phyloP scores from a whole-genome alignment of 2,797 vertebrate species.

The Oryzias dopingdopingensis region DNA sequence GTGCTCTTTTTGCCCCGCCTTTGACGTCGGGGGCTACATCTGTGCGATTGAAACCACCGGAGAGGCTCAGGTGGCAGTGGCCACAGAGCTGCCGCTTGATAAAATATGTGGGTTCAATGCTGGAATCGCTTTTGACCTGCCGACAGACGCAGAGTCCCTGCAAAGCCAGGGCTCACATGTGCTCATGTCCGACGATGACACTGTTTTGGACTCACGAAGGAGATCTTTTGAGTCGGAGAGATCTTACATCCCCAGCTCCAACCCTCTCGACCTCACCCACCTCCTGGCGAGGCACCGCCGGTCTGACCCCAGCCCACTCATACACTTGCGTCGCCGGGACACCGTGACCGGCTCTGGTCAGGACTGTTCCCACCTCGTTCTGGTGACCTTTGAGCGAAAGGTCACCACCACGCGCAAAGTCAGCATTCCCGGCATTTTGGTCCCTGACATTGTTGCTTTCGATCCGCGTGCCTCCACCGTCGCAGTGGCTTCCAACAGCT shows the following conservation, averaged over 20 bases:
- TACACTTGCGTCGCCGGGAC: constrained; percentile 84
- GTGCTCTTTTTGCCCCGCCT: constrained; percentile 87
- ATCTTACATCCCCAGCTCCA: constrained; percentile 67
- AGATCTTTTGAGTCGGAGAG: constrained; percentile 75
- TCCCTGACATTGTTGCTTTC: constrained; percentile 91
- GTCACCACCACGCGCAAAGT: constrained; percentile 88
- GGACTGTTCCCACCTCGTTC: constrained; percentile 89
- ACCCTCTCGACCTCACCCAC: constrained; percentile 86
- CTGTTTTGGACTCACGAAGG: constrained; percentile 69
- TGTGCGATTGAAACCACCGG: constrained; percentile 83
- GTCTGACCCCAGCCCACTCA: constrained; percentile 83
- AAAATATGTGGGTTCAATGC: constrained; percentile 88
- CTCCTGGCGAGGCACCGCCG: constrained; percentile 78
- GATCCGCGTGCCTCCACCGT: constrained; percentile 81
- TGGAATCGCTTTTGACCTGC: constrained; percentile 77
- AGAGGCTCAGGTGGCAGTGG: constrained; percentile 82
- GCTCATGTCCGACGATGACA: constrained; percentile 64
- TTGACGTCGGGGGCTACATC: constrained; percentile 86
- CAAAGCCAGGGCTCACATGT: constrained; percentile 53
- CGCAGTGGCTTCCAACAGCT: constrained; percentile 90
- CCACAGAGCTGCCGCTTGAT: constrained; percentile 90
- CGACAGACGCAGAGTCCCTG: constrained; percentile 53
- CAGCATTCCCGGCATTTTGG: constrained; percentile 89
- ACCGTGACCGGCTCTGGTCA: constrained; percentile 83
- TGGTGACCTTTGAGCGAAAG: constrained; percentile 89